These are phyloP conservation scores for Siniperca undulata DNA, from an alignment of 2,797 vertebrate species.

Conservation along the genomic window DNA sequence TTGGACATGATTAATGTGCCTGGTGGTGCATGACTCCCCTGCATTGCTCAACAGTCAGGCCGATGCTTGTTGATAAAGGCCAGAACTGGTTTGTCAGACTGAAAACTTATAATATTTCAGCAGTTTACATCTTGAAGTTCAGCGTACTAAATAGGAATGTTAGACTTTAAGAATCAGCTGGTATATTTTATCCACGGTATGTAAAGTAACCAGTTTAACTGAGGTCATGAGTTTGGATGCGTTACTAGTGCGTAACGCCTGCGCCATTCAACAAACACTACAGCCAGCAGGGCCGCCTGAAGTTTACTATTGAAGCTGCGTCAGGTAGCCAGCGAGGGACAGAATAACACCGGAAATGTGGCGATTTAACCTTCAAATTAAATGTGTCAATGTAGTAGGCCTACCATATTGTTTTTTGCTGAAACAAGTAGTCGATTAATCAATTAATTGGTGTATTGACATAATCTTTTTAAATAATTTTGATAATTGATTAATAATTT, in stretches of 20 bases:
- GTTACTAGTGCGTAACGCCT: slow-evolving; percentile 15
- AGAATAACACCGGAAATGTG: background rate
- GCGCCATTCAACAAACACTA: slow-evolving; percentile 2
- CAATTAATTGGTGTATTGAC: background rate
- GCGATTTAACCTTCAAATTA: slow-evolving; percentile 10
- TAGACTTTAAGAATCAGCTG: slow-evolving; percentile 46
- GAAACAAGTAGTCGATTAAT: background rate
- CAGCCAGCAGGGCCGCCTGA: background rate
- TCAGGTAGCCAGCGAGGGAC: background rate
- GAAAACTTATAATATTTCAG: background rate
- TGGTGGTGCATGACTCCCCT: slow-evolving; percentile 41
- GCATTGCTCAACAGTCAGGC: slow-evolving; percentile 34
- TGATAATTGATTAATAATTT: background rate
- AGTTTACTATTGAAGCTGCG: slow-evolving; percentile 5
- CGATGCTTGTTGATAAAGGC: slow-evolving; percentile 27
- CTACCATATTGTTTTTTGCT: too few species aligned
- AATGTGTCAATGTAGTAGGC: background rate
- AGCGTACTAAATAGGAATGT: slow-evolving; percentile 35
- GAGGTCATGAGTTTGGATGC: slow-evolving; percentile 48
- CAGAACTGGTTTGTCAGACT: slow-evolving; percentile 24
- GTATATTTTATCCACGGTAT: slow-evolving; percentile 36
- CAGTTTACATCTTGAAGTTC: slow-evolving; percentile 11
- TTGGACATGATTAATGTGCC: slow-evolving; percentile 36
- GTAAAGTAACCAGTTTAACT: slow-evolving; percentile 9
- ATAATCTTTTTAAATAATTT: background rate